These are phyloP conservation scores for Hydropsyche betteni DNA, from an alignment of 2,888 invertebrate species.

Conservation along the genomic window DNA sequence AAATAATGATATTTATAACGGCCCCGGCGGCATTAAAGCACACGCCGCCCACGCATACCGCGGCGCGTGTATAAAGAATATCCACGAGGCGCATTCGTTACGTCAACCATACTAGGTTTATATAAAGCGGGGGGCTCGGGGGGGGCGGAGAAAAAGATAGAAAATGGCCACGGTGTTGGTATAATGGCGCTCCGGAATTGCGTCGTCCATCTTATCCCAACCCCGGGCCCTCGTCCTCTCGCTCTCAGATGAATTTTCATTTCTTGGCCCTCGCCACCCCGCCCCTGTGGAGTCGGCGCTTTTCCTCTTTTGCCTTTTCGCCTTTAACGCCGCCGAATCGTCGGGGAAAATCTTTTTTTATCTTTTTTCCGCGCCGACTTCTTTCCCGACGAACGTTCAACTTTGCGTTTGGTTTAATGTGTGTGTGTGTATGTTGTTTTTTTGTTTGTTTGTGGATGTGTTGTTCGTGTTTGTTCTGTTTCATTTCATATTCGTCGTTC, in stretches of 20 bases:
- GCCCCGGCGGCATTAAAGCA: too few relatives aligned
- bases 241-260: constrained; percentile 69
- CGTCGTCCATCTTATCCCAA: constrained; percentile 73
- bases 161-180: constrained; percentile 73
- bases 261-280: constrained; percentile 63
- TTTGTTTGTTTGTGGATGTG: not conserved
- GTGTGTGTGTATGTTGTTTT: too few relatives aligned
- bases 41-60: too few relatives aligned
- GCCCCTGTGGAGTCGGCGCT: not conserved
- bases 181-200: constrained; percentile 78
- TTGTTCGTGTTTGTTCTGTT: constrained; percentile 17
- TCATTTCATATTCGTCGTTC: constrained; percentile 15
- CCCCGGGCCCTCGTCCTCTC: constrained; percentile 56
- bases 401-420: not conserved
- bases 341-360: constrained; percentile 1
- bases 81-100: constrained; percentile 37
- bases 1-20: too few relatives aligned
- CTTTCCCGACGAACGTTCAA: not conserved
- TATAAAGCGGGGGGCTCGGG: constrained; percentile 53
- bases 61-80: constrained; percentile 13
- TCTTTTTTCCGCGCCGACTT: not conserved
- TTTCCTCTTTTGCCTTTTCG: constrained; percentile 1
- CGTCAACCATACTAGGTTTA: constrained; percentile 53
- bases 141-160: constrained; percentile 64
- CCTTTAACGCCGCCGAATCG: constrained; percentile 3